Base-by-base conservation (phyloP, 2,888 invertebrate genomes). In the Agrotis clavis region DNA sequence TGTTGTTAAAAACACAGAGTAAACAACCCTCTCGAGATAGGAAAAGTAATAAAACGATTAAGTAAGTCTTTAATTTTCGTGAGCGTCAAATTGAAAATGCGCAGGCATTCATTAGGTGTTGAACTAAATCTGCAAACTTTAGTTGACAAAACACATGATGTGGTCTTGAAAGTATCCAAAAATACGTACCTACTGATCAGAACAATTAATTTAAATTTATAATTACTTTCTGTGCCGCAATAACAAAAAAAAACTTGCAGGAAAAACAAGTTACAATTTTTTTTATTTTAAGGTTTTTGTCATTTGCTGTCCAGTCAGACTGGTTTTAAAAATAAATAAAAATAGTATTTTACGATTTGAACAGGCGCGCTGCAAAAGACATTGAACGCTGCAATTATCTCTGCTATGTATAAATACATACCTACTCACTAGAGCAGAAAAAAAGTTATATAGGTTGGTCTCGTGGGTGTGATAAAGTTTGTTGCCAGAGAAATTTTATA, bases 381-480 rank as follows among this genome's bases (percentile, higher is more conserved):
- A 67, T 54, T 72, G 67, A 59, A 48, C 30, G 4, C 19, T 77
- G 67, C 73, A 73, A 63, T 66, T 72, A 77, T 72, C 53, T 66
- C 21, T 53, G 56, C 57, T 67, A 50, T 66, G 25, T 72, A 66
- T 77, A n/a, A n/a, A n/a, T n/a, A n/a, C n/a, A n/a, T n/a, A n/a
- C n/a, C n/a, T n/a, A 59, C 3, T 41, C 35, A 35, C 18, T 25
- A 47, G 35, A 50, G 50, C 25, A 64, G 51, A 68, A 65, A 63
- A 66, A 65, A 65, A 62, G 14, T 19, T 5, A 50, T 13, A 35
- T 81, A 80, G 71, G 74, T 74, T 71, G 53, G 61, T 72, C 74
- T 84, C 73, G 79, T 73, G 74, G 65, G 72, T 71, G 72, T 67
- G 77, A 77, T 77, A 82, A 81, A 77, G 47, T 71, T 70, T 56